Evolutionary conservation across 2,113 vertebrate species (phyloP), one percentile per base, ranked within the genome.

Genomic region (Taurulus bubalis): DNA sequence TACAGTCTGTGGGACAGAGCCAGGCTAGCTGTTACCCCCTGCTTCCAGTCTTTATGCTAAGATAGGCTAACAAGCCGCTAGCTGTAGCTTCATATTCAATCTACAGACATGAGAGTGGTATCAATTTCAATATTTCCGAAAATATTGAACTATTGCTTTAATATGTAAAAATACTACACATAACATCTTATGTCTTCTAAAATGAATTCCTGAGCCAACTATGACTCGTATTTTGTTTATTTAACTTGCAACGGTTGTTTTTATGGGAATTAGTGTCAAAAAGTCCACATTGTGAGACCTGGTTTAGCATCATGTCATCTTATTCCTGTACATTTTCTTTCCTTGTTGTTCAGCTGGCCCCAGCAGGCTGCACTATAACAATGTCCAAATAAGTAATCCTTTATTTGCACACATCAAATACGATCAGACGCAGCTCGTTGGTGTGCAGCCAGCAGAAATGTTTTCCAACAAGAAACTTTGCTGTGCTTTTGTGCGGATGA

Each of bases 341-440:
- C 18, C 47, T 45, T 38, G 45, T 53, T 40, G 38, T 7, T 72
- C 26, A 12, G 22, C 26, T 47, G 45, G 45, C 16, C 45, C 2
- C 45, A 49, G 45, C 45, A 16, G 55, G 16, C 10, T 49, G 26
- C 45, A 49, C 45, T 26, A 16, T 6, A 34, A 59, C 62, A 36
- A 45, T 36, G n/a, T 36, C 6, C 7, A 60, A 40, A 53, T 60
- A 60, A 51, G 32, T 75, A 49, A 49, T 53, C 40, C 71, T 75
- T 79, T 64, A 64, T 79, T 55, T 12, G 24, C 18, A 1, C 34
- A 55, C n/a, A 32, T n/a, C 18, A 70, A 53, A 62, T 38, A 15
- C 40, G 36, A 53, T 40, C 58, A 77, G 28, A 51, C 36, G 8
- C 20, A 59, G 28, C 28, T 49, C 0, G 3, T 3, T 32, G 22